phyloP scores from a whole-genome alignment of 2,113 vertebrate genomes.

The Chiloscyllium plagiosum region DNA sequence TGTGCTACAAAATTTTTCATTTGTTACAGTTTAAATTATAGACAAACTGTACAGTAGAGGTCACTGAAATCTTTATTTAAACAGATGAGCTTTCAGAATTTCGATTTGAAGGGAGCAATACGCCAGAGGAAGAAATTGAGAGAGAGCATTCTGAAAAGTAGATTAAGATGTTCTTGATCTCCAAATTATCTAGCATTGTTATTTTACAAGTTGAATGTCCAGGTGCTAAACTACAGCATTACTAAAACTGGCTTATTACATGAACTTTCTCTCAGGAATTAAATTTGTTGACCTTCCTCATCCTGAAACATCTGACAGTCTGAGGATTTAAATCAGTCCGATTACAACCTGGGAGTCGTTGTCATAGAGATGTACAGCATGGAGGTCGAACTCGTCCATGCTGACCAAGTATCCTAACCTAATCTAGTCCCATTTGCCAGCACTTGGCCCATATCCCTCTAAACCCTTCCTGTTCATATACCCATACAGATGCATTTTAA shows the following conservation, averaged over 20 bases:
- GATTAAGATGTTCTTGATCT: background rate
- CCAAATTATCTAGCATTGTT: background rate
- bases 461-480: no score
- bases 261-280: background rate
- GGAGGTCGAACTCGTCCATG: no score
- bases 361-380: no score
- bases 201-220: background rate
- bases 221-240: background rate
- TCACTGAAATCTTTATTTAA: background rate
- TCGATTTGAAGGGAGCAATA: background rate
- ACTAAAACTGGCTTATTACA: background rate
- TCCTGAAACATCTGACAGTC: background rate
- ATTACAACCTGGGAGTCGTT: no score
- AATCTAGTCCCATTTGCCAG: no score
- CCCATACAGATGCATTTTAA: no score
- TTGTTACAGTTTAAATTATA: background rate
- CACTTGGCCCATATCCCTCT: no score
- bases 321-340: background rate
- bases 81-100: background rate
- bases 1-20: background rate
- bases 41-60: background rate
- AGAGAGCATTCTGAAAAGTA: background rate
- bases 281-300: background rate
- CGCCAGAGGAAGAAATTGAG: background rate
- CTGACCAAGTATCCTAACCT: no score